Evolutionary conservation across 92 coral and sea anemone species (phyloP), one percentile per base, ranked within the genome.

Genomic region (Pocillopora meandrina): DNA sequence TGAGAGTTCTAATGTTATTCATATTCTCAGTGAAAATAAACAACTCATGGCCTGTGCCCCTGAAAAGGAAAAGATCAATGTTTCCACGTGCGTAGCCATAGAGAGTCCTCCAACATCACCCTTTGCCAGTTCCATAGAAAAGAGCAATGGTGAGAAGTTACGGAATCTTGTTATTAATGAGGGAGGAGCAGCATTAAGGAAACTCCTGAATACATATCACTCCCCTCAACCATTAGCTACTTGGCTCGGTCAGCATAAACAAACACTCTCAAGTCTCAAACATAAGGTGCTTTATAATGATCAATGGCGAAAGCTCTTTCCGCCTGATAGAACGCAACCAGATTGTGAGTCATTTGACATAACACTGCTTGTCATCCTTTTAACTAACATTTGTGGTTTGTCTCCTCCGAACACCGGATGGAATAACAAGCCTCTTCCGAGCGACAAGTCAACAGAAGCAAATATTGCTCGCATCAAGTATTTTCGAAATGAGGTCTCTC

Each of bases 401-500:
- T 13, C 10, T 68, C 73, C 52, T 5, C 72, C 72, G 15, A 36
- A 2, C 10, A 33, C 84, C 3, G 79, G 91, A 14, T 76, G 87
- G 91, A 71, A 61, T 47, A 71, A 12, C 21, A 15, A 69, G 72
- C 85, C 89, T 17, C 74, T 65, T 15, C 12, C 66, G 20, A 31
- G 66, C n/a, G 89, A 86, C 70, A 33, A 36, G 47, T 86, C 89
- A 56, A 10, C 13, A 6, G 89, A 71, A 80, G 85, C 89, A 33
- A 81, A 86, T 75, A 79, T 86, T 35, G 68, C 64, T 18, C 75
- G 85, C 62, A 62, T 86, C 62, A 65, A 19, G 36, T 20, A 69
- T 57, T 79, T 47, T 80, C 82, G 89, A 78, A 86, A 86, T 86
- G n/a, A n/a, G n/a, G n/a, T 64, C 59, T 73, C 34, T 75, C 89